A percentile compares a stretch with the other conserved stretches of the same genome.
phyloP scores from a whole-genome alignment of 1,140 invertebrate genomes.

The Hypothenemus hampei region DNA sequence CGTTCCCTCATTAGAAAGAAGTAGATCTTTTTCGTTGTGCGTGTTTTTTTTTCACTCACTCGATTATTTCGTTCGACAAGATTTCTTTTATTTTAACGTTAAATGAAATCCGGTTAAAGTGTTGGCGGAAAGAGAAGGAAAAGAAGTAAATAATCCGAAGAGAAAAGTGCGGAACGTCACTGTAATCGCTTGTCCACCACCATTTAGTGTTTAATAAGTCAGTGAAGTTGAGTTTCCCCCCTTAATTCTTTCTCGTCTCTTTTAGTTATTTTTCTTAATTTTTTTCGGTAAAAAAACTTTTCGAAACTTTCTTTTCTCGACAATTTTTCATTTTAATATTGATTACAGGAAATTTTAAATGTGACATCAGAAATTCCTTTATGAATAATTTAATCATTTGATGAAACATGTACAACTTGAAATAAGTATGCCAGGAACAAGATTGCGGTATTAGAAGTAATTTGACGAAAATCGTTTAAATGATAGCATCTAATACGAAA shows the following conservation, averaged over 20 bases:
- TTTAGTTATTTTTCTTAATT: constrained; percentile 17
- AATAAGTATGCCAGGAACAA: too few relatives aligned
- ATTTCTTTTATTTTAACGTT: too few relatives aligned
- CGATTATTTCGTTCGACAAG: too few relatives aligned
- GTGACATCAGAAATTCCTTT: too few relatives aligned
- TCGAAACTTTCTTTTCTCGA: too few relatives aligned
- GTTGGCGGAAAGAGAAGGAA: neutral
- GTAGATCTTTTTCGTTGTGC: neutral
- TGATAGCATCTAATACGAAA: too few relatives aligned
- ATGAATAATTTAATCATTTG: too few relatives aligned
- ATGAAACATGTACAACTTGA: too few relatives aligned
- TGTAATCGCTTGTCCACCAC: constrained; percentile 40
- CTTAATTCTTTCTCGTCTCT: neutral
- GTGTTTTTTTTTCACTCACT: neutral
- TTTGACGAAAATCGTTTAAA: too few relatives aligned
- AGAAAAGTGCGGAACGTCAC: constrained; percentile 35
- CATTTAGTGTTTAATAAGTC: constrained; percentile 39
- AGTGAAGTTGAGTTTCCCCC: constrained; percentile 23
- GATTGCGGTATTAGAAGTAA: too few relatives aligned
- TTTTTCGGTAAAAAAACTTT: constrained; percentile 14
- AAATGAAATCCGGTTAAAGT: neutral
- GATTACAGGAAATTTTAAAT: too few relatives aligned
- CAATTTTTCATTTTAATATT: too few relatives aligned
- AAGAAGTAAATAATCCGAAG: constrained; percentile 30
- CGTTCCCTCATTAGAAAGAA: neutral